Base-by-base conservation (phyloP, 1,140 invertebrate species). In the Maniola jurtina region DNA sequence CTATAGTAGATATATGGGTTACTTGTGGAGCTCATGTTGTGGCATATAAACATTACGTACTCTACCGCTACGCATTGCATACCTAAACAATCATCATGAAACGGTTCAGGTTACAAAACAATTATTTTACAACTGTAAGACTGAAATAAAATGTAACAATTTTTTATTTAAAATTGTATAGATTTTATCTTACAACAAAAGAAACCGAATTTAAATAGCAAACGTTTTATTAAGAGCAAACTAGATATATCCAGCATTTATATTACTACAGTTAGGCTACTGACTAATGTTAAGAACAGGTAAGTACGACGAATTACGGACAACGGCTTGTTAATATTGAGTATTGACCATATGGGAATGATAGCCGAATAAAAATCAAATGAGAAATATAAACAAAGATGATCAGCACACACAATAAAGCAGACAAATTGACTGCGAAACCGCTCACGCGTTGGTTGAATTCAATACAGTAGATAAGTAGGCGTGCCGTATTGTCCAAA, bases 351-450 rank as follows among this genome's bases (percentile, higher is more conserved):
- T 48, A 61, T 69, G 42, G 54, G 40, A 71, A 57, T 61, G 61
- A 66, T 67, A 57, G 52, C 59, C 36, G 59, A 57, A 9, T 34
- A 54, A 61, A 38, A 50, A 61, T 67, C 13, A 38, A 64, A 33
- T 68, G 61, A 34, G 16, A 38, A 67, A 68, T 35, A 54, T 48
- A 64, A 68, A 76, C 65, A 81, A 61, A 66, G 66, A 54, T 65
- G 69, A 64, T 52, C 57, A 66, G 64, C 68, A 80, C 72, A 84
- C 76, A 80, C 81, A 80, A 85, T 88, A 84, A 81, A 83, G 79
- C 81, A 77, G 77, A 81, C 80, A 86, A 84, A 88, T 86, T 79
- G 82, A 81, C 81, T 82, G 81, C 73, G 79, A 84, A 86, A 84
- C 75, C 69, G 16, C 7, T 34, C 5, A 8, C 25, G 15, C 25